These are phyloP conservation scores for Erannis defoliaria DNA, from an alignment of 2,888 invertebrate genomes.

Conservation along the genomic window DNA sequence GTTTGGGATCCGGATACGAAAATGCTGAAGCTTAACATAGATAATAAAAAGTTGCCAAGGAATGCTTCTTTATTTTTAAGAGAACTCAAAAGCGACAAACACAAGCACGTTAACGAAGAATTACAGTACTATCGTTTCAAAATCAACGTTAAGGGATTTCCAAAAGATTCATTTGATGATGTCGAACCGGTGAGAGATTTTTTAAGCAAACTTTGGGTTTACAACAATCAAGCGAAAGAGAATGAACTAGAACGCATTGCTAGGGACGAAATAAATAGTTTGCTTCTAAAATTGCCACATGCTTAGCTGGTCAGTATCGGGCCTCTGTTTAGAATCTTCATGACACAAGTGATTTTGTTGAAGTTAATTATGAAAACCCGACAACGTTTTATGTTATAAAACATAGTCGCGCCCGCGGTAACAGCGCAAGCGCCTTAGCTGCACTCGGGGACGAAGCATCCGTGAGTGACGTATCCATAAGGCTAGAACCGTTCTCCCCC, in stretches of 20 bases:
- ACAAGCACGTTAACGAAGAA: background rate
- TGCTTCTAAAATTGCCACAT: background rate
- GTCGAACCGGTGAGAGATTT: background rate
- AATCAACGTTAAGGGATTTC: background rate
- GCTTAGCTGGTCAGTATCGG: too few species aligned
- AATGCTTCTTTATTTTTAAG: background rate
- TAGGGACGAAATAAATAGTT: background rate
- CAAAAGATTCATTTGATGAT: background rate
- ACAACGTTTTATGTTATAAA: too few species aligned
- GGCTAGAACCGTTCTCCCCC: too few species aligned
- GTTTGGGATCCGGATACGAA: constrained; percentile 1
- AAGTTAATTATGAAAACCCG: too few species aligned
- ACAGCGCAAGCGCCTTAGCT: too few species aligned
- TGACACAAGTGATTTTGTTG: too few species aligned
- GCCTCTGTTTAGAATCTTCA: too few species aligned
- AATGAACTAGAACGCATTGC: background rate
- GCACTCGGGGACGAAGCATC: too few species aligned
- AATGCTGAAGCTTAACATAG: background rate
- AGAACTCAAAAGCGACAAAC: background rate
- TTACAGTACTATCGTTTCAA: too few species aligned
- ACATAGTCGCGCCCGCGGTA: too few species aligned
- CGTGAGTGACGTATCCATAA: too few species aligned
- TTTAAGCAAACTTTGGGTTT: background rate
- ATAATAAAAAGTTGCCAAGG: background rate
- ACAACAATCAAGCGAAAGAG: background rate